Percentiles rank a stretch among this genome's conserved stretches.
These are phyloP conservation scores for Isurus oxyrinchus DNA, from an alignment of 2,113 vertebrate genomes.

Conservation along the genomic window DNA sequence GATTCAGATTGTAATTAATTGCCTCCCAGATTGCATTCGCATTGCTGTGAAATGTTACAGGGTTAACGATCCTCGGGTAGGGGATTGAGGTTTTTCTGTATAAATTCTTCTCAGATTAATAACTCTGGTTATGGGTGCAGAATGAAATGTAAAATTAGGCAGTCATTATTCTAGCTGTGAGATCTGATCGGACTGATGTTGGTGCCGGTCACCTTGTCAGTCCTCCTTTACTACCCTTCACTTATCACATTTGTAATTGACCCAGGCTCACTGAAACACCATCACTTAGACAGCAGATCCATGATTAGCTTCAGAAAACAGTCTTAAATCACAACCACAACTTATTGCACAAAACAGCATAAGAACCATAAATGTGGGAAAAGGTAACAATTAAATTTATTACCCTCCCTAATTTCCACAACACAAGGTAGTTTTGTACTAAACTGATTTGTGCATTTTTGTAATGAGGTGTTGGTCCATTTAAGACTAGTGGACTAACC, in stretches of 20 bases:
- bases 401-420: neutral
- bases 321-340: neutral
- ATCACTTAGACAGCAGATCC: neutral
- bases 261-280: neutral
- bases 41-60: neutral
- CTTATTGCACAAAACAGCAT: neutral
- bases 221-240: neutral
- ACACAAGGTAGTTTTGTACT: neutral
- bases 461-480: neutral
- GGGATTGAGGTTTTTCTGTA: neutral
- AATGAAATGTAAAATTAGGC: neutral
- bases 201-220: neutral
- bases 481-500: neutral
- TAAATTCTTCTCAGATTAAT: neutral
- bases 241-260: neutral
- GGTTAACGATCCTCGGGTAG: neutral
- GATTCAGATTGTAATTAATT: neutral
- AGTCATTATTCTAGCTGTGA: neutral
- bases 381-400: neutral
- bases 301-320: neutral
- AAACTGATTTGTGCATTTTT: neutral
- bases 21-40: neutral
- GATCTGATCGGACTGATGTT: neutral
- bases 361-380: neutral
- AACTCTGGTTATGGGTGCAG: neutral